phyloP scores from a whole-genome alignment of 2,797 vertebrate genomes.

The Sciurus carolinensis region DNA sequence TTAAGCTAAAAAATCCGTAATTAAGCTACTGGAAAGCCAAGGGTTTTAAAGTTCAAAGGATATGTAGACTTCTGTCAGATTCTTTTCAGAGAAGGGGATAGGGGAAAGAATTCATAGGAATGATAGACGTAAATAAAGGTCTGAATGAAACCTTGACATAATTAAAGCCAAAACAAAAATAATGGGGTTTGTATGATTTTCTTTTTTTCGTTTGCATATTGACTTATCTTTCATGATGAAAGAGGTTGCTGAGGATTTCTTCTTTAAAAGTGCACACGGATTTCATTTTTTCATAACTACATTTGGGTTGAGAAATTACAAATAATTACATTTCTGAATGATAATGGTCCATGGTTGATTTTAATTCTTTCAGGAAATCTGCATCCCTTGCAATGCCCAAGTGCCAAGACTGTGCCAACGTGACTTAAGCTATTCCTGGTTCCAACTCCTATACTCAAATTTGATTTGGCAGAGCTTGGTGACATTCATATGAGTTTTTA shows the following conservation, averaged over 20 bases:
- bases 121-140: slow-evolving; percentile 64
- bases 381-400: not conserved
- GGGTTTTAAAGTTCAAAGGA: slow-evolving; percentile 82
- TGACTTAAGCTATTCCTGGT: not conserved
- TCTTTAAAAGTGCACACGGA: not conserved
- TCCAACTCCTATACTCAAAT: not conserved
- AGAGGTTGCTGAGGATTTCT: not conserved
- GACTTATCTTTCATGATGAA: not conserved
- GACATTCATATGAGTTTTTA: not conserved
- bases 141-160: slow-evolving; percentile 34
- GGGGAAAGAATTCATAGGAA: slow-evolving; percentile 16
- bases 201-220: not conserved
- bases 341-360: not conserved
- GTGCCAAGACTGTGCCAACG: not conserved
- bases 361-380: slow-evolving; percentile 13
- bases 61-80: slow-evolving; percentile 74
- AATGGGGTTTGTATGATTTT: not conserved
- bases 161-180: not conserved
- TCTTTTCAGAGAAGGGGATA: slow-evolving; percentile 63
- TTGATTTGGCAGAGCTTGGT: not conserved
- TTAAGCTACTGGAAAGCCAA: slow-evolving; percentile 76
- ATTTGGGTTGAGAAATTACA: not conserved
- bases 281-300: slow-evolving; percentile 2
- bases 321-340: slow-evolving; percentile 22
- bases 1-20: slow-evolving; percentile 81